Evolutionary conservation across 2,797 vertebrate genomes (phyloP), one percentile per base, ranked within the genome.

Genomic region (Scyliorhinus canicula): DNA sequence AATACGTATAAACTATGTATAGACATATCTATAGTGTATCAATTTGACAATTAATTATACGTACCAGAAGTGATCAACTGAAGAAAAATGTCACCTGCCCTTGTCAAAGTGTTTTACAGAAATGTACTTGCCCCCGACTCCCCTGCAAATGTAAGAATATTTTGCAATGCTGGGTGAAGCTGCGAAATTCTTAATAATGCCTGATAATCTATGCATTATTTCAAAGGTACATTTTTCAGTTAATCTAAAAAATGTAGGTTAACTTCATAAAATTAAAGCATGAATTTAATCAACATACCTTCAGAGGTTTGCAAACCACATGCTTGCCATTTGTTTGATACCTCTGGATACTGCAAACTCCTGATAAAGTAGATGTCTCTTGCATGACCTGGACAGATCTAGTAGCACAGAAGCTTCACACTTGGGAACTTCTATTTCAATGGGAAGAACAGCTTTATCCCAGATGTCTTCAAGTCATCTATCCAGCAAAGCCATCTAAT

Each of bases 51-150:
- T 88, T 55, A 88, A 88, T 88, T 52, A 88, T 71, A 69, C 93
- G 71, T 47, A 47, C 65, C 24, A 69, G 6, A 40, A 52, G 31
- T 69, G 65, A 52, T 71, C 65, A 93, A 28, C 4, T 50, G 28
- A 52, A 93, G 44, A 50, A 71, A 93, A 71, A 93, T 35, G 67
- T 93, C 67, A 69, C 28, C 93, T 71, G 93, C 44, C 44, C 44
- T 69, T 67, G 40, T 65, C 90, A 93, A 65, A 93, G 90, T 69
- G 28, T 69, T 93, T 93, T 93, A 93, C 65, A 69, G 44, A 35
- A 93, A 93, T 71, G 44, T 93, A 28, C 93, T 93, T 93, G 50
- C 44, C 69, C 60, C 24, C 63, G 52, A 71, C 47, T 93, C 93
- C 93, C 44, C 65, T 16, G 28, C 26, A 35, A 65, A 71, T 93